Evolutionary conservation across 2,888 invertebrate species (phyloP).

Genomic region (Acleris sparsana): DNA sequence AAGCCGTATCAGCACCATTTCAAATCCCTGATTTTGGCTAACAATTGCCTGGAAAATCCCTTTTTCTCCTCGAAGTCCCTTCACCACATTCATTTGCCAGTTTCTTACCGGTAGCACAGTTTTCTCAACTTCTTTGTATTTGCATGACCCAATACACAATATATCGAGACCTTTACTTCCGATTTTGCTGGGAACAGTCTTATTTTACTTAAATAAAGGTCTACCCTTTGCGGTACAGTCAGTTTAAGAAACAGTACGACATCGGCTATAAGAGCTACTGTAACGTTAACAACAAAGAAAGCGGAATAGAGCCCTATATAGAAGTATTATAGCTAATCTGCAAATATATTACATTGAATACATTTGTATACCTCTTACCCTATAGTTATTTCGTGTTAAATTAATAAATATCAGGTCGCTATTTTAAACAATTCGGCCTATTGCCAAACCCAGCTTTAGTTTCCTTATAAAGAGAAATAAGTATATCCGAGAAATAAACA

Average conservation of each 20-base stretch:
- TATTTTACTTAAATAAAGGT: slow-evolving; percentile 36
- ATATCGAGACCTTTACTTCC: slow-evolving; percentile 33
- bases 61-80: slow-evolving; percentile 5
- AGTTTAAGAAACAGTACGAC: slow-evolving; percentile 26
- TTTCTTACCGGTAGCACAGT: slow-evolving; percentile 7
- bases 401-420: no score
- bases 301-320: no score
- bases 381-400: no score
- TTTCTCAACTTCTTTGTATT: slow-evolving; percentile 31
- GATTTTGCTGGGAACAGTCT: slow-evolving; percentile 30
- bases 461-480: no score
- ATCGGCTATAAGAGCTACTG: no score
- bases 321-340: no score
- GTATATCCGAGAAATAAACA: no score
- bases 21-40: not conserved
- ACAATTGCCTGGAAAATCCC: slow-evolving; percentile 10
- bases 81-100: slow-evolving; percentile 14
- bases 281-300: no score
- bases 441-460: no score
- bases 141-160: slow-evolving; percentile 32
- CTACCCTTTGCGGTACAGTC: slow-evolving; percentile 8
- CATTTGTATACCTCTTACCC: no score
- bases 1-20: not conserved
- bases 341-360: no score
- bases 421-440: no score